Percentiles rank a stretch among this genome's conserved stretches.
These are phyloP conservation scores for Tyto alba DNA, from an alignment of 2,113 vertebrate genomes.

Conservation along the genomic window DNA sequence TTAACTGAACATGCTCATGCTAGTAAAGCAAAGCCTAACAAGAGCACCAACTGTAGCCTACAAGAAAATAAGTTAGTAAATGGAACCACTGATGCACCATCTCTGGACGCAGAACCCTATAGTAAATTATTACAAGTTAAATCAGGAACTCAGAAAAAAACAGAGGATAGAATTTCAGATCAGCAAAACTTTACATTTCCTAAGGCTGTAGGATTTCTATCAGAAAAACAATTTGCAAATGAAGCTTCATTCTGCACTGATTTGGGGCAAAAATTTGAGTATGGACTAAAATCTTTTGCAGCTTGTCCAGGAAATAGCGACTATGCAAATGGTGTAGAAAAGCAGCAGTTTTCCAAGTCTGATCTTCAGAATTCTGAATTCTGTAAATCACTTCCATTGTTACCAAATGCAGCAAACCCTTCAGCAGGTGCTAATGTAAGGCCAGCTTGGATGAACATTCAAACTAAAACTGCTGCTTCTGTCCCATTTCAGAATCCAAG, in stretches of 20 bases:
- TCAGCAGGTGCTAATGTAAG: conserved; percentile 48
- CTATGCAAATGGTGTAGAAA: conserved; percentile 65
- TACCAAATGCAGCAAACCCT: conserved; percentile 49
- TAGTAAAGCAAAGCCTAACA: conserved; percentile 69
- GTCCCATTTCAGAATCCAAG: conserved; percentile 62
- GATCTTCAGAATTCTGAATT: conserved; percentile 68
- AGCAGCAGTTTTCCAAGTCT: conserved; percentile 66
- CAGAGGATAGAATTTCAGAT: conserved; percentile 68
- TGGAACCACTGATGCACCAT: conserved; percentile 56
- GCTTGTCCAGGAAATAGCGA: conserved; percentile 60
- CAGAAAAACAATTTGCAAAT: conserved; percentile 71
- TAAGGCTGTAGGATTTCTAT: conserved; percentile 56
- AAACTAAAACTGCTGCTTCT: conserved; percentile 51
- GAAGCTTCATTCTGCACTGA: conserved; percentile 69
- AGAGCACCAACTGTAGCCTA: conserved; percentile 60
- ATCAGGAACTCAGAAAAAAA: conserved; percentile 72
- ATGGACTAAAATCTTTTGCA: conserved; percentile 67
- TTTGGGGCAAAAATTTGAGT: conserved; percentile 72
- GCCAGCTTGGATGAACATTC: conserved; percentile 70
- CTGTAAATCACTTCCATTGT: conserved; percentile 64
- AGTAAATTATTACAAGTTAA: conserved; percentile 73
- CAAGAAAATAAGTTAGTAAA: conserved; percentile 67
- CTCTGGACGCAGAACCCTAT: conserved; percentile 67
- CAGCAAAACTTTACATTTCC: conserved; percentile 70
- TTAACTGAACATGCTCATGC: conserved; percentile 68